These are phyloP conservation scores for Rhinichthys klamathensis DNA, from an alignment of 2,113 vertebrate genomes.

Conservation along the genomic window DNA sequence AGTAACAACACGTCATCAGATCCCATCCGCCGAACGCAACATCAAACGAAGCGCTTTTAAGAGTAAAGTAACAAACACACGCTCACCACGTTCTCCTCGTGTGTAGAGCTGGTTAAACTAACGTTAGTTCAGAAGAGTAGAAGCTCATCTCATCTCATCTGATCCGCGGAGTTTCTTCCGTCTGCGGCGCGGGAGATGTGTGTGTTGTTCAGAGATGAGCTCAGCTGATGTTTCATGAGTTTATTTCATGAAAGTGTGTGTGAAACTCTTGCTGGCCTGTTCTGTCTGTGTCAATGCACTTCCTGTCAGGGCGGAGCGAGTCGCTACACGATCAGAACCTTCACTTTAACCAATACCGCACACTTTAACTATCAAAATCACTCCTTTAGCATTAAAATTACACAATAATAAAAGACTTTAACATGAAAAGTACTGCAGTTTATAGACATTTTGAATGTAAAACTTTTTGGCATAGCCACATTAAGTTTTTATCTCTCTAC, in stretches of 20 bases:
- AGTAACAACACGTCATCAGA: background rate
- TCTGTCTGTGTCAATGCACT: conserved; percentile 1
- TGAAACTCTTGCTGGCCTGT: conserved; percentile 8
- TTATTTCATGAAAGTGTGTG: conserved; percentile 4
- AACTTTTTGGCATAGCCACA: background rate
- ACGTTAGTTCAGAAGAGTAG: background rate
- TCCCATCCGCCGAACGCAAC: background rate
- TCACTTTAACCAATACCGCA: background rate
- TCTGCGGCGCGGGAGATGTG: background rate
- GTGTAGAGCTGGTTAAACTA: background rate
- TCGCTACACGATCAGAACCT: background rate
- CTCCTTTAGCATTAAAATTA: background rate
- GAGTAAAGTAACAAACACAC: background rate
- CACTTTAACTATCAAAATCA: background rate
- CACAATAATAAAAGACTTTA: background rate
- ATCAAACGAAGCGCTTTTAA: background rate
- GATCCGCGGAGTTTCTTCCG: background rate
- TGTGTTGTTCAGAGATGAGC: background rate
- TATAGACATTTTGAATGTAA: background rate
- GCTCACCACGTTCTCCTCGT: background rate
- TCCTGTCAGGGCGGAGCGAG: conserved; percentile 25
- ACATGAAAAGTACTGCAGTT: background rate
- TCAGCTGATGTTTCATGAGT: conserved; percentile 3
- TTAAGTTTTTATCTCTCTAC: background rate
- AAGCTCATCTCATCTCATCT: background rate